These are phyloP conservation scores for Eristalis tenax DNA, from an alignment of 2,888 invertebrate genomes.

Conservation along the genomic window DNA sequence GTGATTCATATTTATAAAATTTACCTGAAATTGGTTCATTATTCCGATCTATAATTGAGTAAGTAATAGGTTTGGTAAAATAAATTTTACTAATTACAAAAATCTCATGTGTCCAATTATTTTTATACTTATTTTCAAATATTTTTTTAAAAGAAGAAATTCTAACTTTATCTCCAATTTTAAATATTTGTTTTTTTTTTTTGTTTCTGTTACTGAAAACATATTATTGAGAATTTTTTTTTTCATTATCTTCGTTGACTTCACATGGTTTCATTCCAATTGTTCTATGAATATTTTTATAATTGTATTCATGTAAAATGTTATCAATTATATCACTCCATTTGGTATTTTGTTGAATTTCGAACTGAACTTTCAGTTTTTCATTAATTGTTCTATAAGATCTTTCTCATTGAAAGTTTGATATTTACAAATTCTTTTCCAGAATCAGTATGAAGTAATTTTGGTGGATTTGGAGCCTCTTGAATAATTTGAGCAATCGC, in stretches of 20 bases:
- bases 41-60: no score
- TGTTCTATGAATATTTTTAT: conserved; percentile 71
- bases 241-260: conserved; percentile 66
- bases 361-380: no score
- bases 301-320: conserved; percentile 70
- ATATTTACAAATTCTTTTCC: conserved; percentile 74
- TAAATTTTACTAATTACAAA: not conserved
- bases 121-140: conserved; percentile 70
- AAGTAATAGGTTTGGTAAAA: no score
- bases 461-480: no score
- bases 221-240: conserved; percentile 24
- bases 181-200: conserved; percentile 18
- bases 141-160: no score
- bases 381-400: no score
- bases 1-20: no score
- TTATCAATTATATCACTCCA: not conserved
- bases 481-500: no score
- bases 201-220: conserved; percentile 18
- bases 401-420: conserved; percentile 4
- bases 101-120: conserved; percentile 72
- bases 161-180: not conserved
- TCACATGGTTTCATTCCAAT: conserved; percentile 73
- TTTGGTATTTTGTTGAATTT: no score
- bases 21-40: no score
- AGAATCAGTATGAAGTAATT: no score